Base-by-base conservation (phyloP, 2,113 vertebrate genomes). In the Toxotes chatareus region DNA sequence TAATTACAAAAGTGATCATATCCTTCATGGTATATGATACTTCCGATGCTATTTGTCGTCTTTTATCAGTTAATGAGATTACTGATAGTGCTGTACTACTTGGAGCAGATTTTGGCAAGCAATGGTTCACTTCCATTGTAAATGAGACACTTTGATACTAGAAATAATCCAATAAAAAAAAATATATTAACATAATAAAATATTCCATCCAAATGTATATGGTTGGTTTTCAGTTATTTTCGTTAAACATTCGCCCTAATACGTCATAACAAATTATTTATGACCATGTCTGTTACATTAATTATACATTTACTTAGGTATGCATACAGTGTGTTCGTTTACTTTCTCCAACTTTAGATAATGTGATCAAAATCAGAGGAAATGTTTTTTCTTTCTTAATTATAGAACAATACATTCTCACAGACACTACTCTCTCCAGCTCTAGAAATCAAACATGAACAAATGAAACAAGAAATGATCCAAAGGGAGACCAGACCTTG, bases 31-130 rank as follows among this genome's bases (percentile, higher is more conserved):
- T 11, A 80, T 57, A 68, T 73, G 5, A 73, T 79, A 62, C 57
- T 46, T 82, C 36, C 51, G 60, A 55, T 75, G 55, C 4, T 73
- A 13, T 81, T 55, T 74, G 70, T 80, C 14, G 17, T 49, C 42
- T 72, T 73, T 21, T 73, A 72, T 80, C 65, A 71, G 68, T 63
- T 83, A 70, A 85, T 64, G 68, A 83, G 76, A 80, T 83, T 66
- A 69, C 47, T 63, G 68, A 79, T 47, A 53, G 13, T 4, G 32
- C 59, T 49, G 34, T n/a, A 66, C 2, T 4, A 1, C 60, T 74
- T 61, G 6, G 34, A 75, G 57, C 42, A 63, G 36, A 72, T 53
- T 70, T 23, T 23, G 4, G 62, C 38, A 67, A 16, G 7, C 49
- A 17, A 42, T 14, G 55, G 3, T 61, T 73, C 40, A 46, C 47